These are phyloP conservation scores for Digitonthophagus gazella DNA, from an alignment of 2,888 invertebrate species.

Conservation along the genomic window DNA sequence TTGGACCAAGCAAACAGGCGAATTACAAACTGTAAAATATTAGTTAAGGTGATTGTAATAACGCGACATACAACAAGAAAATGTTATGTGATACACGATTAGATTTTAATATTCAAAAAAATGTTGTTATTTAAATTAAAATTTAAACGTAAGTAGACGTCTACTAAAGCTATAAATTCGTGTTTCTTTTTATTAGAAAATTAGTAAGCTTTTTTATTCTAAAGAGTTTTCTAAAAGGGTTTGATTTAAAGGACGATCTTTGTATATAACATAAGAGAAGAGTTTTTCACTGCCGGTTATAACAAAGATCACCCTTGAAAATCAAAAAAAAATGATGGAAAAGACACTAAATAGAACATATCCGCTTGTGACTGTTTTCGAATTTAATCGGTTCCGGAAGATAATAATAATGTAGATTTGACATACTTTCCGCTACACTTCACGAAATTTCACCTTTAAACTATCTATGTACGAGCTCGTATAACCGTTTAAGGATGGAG, in stretches of 20 bases:
- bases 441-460: background rate
- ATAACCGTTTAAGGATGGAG: no score
- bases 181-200: no score
- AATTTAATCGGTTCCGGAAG: no score
- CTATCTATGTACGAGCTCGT: no score
- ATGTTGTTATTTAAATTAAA: conserved; percentile 25
- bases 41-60: conserved; percentile 12
- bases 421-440: background rate
- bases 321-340: no score
- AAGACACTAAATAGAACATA: no score
- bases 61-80: conserved; percentile 12
- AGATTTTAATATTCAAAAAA: conserved; percentile 16
- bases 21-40: conserved; percentile 6
- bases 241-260: background rate
- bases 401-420: background rate
- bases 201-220: no score
- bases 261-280: background rate
- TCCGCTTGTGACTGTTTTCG: no score
- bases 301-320: background rate
- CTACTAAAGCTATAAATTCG: no score
- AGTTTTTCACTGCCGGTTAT: background rate
- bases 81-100: conserved; percentile 22
- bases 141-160: no score
- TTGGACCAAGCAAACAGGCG: conserved; percentile 22
- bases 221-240: background rate